These are phyloP conservation scores for Pithys albifrons DNA, from an alignment of 2,113 vertebrate species.

Conservation along the genomic window DNA sequence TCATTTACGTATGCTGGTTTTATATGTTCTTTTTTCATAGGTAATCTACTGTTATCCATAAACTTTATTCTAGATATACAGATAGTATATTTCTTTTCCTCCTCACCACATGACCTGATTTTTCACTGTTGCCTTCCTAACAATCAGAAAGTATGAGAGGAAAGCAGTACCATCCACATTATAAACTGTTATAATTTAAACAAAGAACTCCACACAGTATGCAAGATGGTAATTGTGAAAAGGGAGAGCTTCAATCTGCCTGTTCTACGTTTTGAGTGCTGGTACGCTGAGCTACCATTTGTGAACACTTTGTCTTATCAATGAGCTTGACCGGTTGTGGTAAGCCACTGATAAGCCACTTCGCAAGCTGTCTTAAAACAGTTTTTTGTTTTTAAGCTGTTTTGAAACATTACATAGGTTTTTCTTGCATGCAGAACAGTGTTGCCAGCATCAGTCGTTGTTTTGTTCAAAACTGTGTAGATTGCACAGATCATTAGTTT, in stretches of 20 bases:
- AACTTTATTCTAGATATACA: background rate
- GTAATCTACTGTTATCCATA: background rate
- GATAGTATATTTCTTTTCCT: background rate
- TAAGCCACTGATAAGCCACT: rapidly evolving
- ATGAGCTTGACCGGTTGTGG: background rate
- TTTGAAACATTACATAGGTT: background rate
- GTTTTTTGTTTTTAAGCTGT: background rate
- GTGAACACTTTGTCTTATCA: background rate
- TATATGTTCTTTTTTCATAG: background rate
- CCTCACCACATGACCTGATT: background rate
- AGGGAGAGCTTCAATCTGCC: background rate
- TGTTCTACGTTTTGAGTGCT: background rate
- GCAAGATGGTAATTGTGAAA: background rate
- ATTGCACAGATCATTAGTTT: background rate
- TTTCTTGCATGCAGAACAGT: background rate
- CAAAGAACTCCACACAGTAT: background rate
- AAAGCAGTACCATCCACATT: background rate
- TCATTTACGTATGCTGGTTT: background rate
- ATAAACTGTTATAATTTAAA: background rate
- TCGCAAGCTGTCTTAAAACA: background rate
- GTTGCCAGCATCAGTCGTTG: background rate
- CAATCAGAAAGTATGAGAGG: background rate
- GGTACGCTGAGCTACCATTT: background rate
- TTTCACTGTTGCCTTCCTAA: background rate
- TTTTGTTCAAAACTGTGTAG: background rate